phyloP scores from a whole-genome alignment of 2,797 vertebrate species.

The Ispidina lecontei region DNA sequence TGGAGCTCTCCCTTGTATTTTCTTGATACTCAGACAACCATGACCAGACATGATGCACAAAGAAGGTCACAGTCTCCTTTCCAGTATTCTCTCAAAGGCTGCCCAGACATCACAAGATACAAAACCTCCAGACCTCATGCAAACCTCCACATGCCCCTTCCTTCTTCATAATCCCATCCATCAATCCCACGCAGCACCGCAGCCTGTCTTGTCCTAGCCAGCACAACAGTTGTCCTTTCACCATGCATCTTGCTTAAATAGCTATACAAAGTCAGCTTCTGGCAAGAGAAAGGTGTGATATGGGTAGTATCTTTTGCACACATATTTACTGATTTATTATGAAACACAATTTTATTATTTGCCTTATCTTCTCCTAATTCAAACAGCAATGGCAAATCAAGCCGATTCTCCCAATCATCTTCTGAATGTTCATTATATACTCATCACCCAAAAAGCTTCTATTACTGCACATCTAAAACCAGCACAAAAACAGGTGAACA shows the following conservation, averaged over 20 bases:
- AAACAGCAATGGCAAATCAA: slow-evolving; percentile 33
- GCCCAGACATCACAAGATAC: background rate
- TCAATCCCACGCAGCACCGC: background rate
- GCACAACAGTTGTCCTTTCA: rapidly evolving
- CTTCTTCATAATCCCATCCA: background rate
- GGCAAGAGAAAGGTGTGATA: background rate
- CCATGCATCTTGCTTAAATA: background rate
- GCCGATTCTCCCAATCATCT: background rate
- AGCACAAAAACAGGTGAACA: background rate
- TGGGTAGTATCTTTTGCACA: background rate
- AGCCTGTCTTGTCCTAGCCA: background rate
- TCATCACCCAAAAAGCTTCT: background rate
- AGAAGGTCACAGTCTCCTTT: background rate
- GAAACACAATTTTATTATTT: slow-evolving; percentile 17
- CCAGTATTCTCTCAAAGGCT: background rate
- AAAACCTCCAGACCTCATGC: background rate
- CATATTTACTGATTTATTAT: background rate
- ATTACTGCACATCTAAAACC: background rate
- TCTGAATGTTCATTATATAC: background rate
- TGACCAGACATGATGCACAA: rapidly evolving
- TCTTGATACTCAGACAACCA: background rate
- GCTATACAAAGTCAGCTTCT: background rate
- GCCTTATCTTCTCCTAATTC: slow-evolving; percentile 18
- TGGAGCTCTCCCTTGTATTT: background rate
- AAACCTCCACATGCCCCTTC: background rate